Base-by-base conservation (phyloP, 2,797 vertebrate species). In the Gambusia yucatana region DNA sequence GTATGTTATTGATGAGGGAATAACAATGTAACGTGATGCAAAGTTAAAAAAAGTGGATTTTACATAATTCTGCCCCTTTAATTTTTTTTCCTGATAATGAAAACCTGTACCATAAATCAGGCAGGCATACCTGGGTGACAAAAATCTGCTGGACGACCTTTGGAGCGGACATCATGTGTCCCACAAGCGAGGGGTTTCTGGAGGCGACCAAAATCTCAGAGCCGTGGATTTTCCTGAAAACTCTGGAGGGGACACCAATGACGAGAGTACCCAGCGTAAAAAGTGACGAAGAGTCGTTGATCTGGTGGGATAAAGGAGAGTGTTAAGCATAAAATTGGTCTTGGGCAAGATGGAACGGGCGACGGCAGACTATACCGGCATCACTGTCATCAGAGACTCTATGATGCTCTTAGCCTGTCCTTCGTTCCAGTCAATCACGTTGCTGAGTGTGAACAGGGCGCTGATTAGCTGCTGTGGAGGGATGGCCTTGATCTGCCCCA, bases 341-440 rank as follows among this genome's bases (percentile, higher is more conserved):
- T n/a, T 22, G 67, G 36, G 73, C 48, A 1, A 20, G 28, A n/a
- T 75, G 28, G 33, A 61, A 39, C 46, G 16, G n/a, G 36, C 14
- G 20, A 76, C 30, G 43, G 69, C 59, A 28, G 46, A 41, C 36
- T 93, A n/a, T 69, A 96, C 95, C 93, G 90, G 2, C 2, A 94
- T 17, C 0, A 48, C 0, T 14, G 84, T 81, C 39, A 90, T 16
- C 79, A 96, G 73, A 16, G 72, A 7, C 59, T 43, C 44, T 44
- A 96, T 20, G 3, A 96, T 92, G 75, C 76, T 73, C 30, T 5
- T 87, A 74, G 92, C 90, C 89, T 96, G 96, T 10, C 93, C 95
- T 6, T 59, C 22, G 7, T 83, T 91, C 96, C 96, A 96, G 80
- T 72, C 89, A 0, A 0, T 33, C 55, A 94, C 90, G 0, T 0